A percentile compares a stretch with the other conserved stretches of the same genome.
Evolutionary conservation across 1,140 invertebrate species (phyloP).

Genomic region (Drosophila trapezifrons): DNA sequence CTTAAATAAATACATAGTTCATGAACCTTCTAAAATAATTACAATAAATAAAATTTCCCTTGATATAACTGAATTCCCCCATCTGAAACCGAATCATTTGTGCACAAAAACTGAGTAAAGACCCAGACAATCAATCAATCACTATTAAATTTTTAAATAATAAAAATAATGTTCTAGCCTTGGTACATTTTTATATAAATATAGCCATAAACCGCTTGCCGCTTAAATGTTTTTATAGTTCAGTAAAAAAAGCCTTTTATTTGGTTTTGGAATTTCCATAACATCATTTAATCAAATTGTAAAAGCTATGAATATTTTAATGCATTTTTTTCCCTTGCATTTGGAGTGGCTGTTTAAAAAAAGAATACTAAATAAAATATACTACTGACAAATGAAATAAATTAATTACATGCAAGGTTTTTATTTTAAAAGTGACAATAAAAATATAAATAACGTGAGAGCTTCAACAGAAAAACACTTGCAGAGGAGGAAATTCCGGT

Average conservation of each 20-base stretch:
- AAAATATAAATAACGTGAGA: conserved; percentile 2
- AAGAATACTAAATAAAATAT: conserved; percentile 2
- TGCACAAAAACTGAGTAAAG: no score
- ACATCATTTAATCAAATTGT: not conserved
- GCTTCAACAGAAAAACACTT: not conserved
- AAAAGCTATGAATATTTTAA: conserved; percentile 2
- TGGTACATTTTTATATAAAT: not conserved
- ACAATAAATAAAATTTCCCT: not conserved
- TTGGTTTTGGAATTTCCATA: conserved; percentile 1
- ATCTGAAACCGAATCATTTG: not conserved
- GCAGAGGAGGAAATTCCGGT: no score
- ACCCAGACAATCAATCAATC: no score
- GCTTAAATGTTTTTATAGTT: not conserved
- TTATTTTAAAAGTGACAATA: not conserved
- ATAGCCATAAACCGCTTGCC: not conserved
- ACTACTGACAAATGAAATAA: not conserved
- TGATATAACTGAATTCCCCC: not conserved
- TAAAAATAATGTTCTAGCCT: not conserved
- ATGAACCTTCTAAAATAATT: no score
- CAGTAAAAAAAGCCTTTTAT: not conserved
- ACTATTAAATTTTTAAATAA: not conserved
- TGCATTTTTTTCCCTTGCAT: not conserved
- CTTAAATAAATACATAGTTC: no score
- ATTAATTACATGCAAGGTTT: not conserved
- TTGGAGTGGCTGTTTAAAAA: not conserved